These are phyloP conservation scores for Zaprionus vittiger DNA, from an alignment of 1,140 invertebrate species.

Conservation along the genomic window DNA sequence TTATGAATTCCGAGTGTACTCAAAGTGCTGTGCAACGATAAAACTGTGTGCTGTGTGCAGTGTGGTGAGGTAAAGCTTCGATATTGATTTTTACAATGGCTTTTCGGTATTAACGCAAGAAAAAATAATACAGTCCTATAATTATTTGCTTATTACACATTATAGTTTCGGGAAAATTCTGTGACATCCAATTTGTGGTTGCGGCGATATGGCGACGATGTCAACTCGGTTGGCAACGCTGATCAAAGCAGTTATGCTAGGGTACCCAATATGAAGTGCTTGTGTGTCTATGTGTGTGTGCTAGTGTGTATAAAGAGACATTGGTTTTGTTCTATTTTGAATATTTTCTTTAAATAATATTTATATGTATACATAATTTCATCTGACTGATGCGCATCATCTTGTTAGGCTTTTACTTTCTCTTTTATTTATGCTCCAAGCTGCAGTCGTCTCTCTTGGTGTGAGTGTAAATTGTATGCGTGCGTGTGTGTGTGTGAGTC, in stretches of 20 bases:
- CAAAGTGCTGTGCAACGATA: constrained; percentile 21
- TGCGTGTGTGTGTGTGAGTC: constrained; percentile 13
- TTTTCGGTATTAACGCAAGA: constrained; percentile 19
- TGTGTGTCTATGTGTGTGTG: constrained; percentile 17
- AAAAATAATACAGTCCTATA: constrained; percentile 17
- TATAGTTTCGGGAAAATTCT: neutral
- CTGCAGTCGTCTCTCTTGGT: constrained; percentile 26
- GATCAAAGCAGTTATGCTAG: constrained; percentile 35
- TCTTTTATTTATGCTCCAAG: constrained; percentile 76
- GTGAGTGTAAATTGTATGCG: constrained; percentile 1
- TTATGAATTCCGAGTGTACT: constrained; percentile 6
- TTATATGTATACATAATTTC: constrained; percentile 18
- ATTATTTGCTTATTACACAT: neutral
- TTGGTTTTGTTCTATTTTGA: constrained; percentile 60
- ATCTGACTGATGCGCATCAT: constrained; percentile 43
- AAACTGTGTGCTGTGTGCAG: constrained; percentile 13
- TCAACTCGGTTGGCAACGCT: constrained; percentile 44
- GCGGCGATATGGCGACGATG: neutral
- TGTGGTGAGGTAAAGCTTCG: constrained; percentile 44
- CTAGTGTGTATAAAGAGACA: neutral
- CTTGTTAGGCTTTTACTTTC: constrained; percentile 72
- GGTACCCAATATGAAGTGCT: constrained; percentile 19
- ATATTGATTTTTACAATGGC: constrained; percentile 76
- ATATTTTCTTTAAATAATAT: constrained; percentile 36
- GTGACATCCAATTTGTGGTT: neutral